These are phyloP conservation scores for Vannuccia rotundouncinata DNA, from an alignment of 2,888 invertebrate genomes.

Conservation along the genomic window DNA sequence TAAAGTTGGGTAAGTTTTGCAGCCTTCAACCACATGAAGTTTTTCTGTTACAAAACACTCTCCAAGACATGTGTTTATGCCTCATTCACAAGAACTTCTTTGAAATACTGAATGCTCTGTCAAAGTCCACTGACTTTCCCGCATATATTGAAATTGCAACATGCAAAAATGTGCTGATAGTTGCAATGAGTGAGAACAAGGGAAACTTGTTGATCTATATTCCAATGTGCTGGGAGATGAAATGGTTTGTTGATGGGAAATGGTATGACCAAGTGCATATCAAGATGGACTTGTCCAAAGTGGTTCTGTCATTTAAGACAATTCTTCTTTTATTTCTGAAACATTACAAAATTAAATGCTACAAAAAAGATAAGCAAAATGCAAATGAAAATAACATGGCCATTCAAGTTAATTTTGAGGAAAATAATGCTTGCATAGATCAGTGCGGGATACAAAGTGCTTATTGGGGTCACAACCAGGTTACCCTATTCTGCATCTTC, in stretches of 20 bases:
- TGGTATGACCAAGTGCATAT: neutral
- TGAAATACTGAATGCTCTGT: neutral
- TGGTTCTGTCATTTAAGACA: neutral
- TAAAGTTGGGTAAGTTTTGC: neutral
- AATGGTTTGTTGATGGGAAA: neutral
- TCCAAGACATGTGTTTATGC: neutral
- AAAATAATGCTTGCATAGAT: neutral
- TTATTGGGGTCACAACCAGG: constrained; percentile 19
- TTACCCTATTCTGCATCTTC: constrained; percentile 10
- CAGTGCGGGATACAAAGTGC: neutral
- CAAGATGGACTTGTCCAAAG: neutral
- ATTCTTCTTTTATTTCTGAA: neutral
- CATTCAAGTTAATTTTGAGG: neutral
- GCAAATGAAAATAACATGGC: neutral
- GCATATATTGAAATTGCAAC: too few relatives aligned
- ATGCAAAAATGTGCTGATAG: neutral
- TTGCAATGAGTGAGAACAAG: neutral
- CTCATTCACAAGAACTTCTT: neutral
- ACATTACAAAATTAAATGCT: neutral
- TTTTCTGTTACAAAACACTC: neutral
- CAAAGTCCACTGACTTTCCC: too few relatives aligned
- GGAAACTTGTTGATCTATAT: too few relatives aligned
- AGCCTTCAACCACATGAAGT: neutral
- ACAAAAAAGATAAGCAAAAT: neutral
- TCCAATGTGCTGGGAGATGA: too few relatives aligned